Percentiles rank a stretch among this genome's conserved stretches.
These are phyloP conservation scores for Corythaeola cristata DNA, from an alignment of 2,113 vertebrate species.

Conservation along the genomic window DNA sequence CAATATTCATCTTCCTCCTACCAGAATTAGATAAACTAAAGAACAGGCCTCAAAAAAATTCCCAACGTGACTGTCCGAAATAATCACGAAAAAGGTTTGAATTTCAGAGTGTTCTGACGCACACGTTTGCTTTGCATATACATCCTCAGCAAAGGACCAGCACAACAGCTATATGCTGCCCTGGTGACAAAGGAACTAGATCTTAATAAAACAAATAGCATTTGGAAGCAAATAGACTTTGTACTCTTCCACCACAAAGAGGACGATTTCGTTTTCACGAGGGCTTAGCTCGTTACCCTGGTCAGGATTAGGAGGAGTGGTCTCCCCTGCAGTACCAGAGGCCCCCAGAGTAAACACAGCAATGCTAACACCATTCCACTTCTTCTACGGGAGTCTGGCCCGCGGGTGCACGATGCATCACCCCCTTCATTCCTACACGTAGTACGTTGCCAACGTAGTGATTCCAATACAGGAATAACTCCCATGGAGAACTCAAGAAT, in stretches of 20 bases:
- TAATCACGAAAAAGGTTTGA: background rate
- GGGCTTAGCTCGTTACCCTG: background rate
- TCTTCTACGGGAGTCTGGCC: background rate
- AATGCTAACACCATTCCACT: background rate
- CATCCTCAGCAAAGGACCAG: background rate
- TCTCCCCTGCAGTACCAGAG: background rate
- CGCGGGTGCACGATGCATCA: background rate
- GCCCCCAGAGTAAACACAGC: background rate
- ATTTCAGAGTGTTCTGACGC: background rate
- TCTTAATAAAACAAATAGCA: background rate
- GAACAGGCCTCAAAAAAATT: background rate
- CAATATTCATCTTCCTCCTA: background rate
- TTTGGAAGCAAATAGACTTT: background rate
- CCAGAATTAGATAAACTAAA: background rate
- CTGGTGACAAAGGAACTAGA: background rate
- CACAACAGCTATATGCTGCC: background rate
- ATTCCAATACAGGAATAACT: fast-evolving
- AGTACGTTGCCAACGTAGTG: fast-evolving
- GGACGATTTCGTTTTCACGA: background rate
- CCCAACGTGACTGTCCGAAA: background rate
- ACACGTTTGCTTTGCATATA: background rate
- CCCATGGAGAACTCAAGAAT: background rate
- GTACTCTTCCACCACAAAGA: background rate
- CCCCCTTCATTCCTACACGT: fast-evolving
- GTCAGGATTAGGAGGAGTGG: background rate